Base-by-base conservation (phyloP, 2,113 vertebrate species). In the Colius striatus region DNA sequence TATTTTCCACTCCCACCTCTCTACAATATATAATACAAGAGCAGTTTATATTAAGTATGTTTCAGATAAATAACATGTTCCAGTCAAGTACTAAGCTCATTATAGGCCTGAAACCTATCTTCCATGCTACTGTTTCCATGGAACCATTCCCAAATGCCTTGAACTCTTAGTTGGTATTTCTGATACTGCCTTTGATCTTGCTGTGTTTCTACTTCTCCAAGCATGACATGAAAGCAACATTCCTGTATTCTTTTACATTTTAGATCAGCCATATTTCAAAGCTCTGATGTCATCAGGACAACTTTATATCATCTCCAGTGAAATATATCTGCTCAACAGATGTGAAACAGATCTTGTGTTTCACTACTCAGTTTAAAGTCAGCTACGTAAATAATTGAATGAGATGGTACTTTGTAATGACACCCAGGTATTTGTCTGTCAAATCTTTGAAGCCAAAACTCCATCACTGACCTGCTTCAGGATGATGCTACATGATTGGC, bases 311-410 rank as follows among this genome's bases (percentile, higher is more conserved):
- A 86, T 83, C 61, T 91, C 75, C 63, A 78, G 75, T 94, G 90
- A 92, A 96, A 94, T 47, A 15, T 89, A 91, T 84, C 92, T 94
- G 89, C 85, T 68, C 75, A 93, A 80, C 89, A 96, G 63, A 95
- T 95, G 81, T 58, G 78, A 89, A 94, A 85, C 50, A 80, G 57
- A 91, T 68, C 81, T 92, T 84, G 41, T 88, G 36, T 91, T 97
- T 74, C 26, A 63, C 65, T 53, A 67, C 41, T 74, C 60, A 60
- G 38, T 85, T 92, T 71, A 88, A 88, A 87, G 57, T 26, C 78
- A 92, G 47, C 57, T 78, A 78, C n/a, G 32, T 34, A 86, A 91
- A 67, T 74, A 72, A 81, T 20, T 38, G 23, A 76, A 84, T 1
- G 0, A 84, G 86, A 94, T 13, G 4, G 16, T 61, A 74, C 38